Base-by-base conservation (phyloP, 2,797 vertebrate genomes). In the Anisognathus igniventris region DNA sequence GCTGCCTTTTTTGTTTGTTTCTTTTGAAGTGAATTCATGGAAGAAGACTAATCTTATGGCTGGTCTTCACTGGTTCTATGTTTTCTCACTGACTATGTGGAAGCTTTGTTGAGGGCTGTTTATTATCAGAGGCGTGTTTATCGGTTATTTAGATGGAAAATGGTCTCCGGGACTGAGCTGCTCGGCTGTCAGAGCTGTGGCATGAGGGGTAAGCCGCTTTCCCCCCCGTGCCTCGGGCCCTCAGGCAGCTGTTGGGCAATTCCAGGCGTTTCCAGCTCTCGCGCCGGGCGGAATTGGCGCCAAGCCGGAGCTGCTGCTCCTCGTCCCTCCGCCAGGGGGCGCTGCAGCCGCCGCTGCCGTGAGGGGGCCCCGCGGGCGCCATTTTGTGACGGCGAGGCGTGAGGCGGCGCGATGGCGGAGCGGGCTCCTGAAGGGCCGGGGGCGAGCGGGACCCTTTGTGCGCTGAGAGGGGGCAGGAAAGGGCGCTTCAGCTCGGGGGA, bases 221-320 rank as follows among this genome's bases (percentile, higher is more conserved):
- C 20, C 1, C 2, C 0, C 12, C 12, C 0, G 3, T 6, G 11
- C 39, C 42, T n/a, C 40, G 15, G 1, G 20, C 14, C n/a, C 25
- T 47, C 13, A 2, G 14, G 6, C 1, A 0, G 22, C 11, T 2
- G 4, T 0, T 10, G 8, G 33, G 20, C 14, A 6, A 1, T 4
- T 3, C 1, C 1, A 0, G 19, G 6, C 1, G 18, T 5, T 19
- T 6, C 27, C 27, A 8, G 4, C 4, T 0, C 3, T 11, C 0
- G 3, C 2, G 0, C 2, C 0, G 0, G 9, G 22, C 1, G 3
- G 8, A 14, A 15, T 3, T 0, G 10, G 40, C 9, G 5, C 17
- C 25, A 3, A 17, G 5, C 20, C 12, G 0, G 0, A 2, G 2
- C 16, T 1, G 1, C 5, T 0, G 0, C 18, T 3, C 1, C 7